These are phyloP conservation scores for Crenichthys baileyi DNA, from an alignment of 2,797 vertebrate genomes.

Conservation along the genomic window DNA sequence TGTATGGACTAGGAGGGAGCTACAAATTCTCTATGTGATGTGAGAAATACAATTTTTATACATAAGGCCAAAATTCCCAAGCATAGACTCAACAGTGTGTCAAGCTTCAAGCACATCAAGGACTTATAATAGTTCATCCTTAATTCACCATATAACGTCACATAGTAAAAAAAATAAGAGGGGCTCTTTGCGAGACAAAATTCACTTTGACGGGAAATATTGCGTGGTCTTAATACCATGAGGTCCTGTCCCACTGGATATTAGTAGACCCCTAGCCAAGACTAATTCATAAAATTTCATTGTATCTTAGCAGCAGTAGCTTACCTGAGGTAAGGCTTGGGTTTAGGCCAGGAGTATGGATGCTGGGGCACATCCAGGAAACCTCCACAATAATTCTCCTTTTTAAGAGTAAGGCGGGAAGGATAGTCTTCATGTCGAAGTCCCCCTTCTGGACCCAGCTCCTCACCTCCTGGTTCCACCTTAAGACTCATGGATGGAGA, in stretches of 20 bases:
- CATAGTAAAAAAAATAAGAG: not conserved
- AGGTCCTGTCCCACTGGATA: not conserved
- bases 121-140: not conserved
- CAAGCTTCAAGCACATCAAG: not conserved
- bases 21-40: not conserved
- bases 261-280: not conserved
- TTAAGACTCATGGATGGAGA: slow-evolving; percentile 88
- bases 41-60: not conserved
- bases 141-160: not conserved
- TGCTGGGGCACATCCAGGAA: slow-evolving; percentile 95
- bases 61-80: not conserved
- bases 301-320: not conserved
- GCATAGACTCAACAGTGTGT: not conserved
- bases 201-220: not conserved
- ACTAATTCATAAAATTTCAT: not conserved
- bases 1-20: not conserved
- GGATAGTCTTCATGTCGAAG: slow-evolving; percentile 88
- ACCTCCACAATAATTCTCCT: slow-evolving; percentile 91
- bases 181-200: not conserved
- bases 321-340: slow-evolving; percentile 95
- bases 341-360: slow-evolving; percentile 93
- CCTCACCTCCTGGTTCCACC: slow-evolving; percentile 89
- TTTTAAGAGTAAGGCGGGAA: slow-evolving; percentile 87
- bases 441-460: slow-evolving; percentile 81
- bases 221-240: not conserved